Conservation (phyloP, 2,888 invertebrate species). For the Stenurella melanura region DNA sequence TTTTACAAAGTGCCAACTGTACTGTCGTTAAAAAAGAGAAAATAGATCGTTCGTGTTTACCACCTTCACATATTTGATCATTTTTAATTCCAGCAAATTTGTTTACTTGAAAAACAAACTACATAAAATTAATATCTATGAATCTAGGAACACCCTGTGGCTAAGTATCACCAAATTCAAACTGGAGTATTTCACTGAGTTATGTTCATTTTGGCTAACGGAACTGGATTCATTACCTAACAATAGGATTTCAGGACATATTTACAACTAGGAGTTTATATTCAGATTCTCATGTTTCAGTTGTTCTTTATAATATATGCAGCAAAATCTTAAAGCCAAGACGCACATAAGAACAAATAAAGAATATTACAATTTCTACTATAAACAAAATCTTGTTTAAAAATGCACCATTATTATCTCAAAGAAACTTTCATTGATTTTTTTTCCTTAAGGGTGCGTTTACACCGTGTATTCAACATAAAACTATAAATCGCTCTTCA, state of each 20-base stretch:
- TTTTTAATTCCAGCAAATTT: background rate
- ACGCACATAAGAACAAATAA: background rate
- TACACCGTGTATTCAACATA: too few species aligned
- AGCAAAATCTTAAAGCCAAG: background rate
- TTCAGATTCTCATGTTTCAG: background rate
- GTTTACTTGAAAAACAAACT: background rate
- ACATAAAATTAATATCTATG: background rate
- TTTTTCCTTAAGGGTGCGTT: too few species aligned
- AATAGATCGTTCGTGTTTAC: background rate
- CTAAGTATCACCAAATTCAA: constrained; percentile 1
- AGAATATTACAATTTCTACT: background rate
- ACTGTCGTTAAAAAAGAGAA: background rate
- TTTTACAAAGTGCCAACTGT: too few species aligned
- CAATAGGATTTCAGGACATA: background rate
- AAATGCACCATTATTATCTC: background rate
- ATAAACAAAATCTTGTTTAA: background rate
- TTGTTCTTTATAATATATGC: background rate
- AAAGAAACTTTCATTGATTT: background rate
- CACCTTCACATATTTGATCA: background rate
- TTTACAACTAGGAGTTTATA: background rate
- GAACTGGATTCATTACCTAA: background rate
- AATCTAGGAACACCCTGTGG: background rate
- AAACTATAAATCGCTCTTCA: too few species aligned
- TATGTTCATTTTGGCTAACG: background rate
- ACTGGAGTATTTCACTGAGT: background rate